Base-by-base conservation (phyloP, 1,140 invertebrate genomes). In the Lepidotrigona ventralis region DNA sequence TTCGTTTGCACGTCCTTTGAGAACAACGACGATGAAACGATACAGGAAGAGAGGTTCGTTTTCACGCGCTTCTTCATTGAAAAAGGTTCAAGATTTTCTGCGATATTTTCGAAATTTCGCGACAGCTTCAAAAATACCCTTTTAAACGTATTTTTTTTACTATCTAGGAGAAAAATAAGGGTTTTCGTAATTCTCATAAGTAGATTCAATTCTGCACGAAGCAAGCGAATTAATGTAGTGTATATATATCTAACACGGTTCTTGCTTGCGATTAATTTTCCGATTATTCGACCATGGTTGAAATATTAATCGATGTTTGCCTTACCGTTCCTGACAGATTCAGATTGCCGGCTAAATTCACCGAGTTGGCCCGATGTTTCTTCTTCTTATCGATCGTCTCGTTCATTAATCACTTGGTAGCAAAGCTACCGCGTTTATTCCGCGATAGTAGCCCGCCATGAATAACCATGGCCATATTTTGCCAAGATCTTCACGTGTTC, bases 401-500 rank as follows among this genome's bases (percentile, higher is more conserved):
- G 17, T 70, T 54, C 74, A 70, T 82, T 82, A 82, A 78, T 82
- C 81, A 78, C 12, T 51, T 2, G 0, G 0, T 2, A 15, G 46
- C 54, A 23, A n/a, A 69, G n/a, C 71, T n/a, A n/a, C 8, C 29
- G 58, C 54, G 74, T 78, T 76, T 78, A 53, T 69, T 29, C 33
- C 81, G 53, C 54, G 73, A 81, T 56, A 26, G n/a, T 23, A 29
- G 15, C n/a, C 54, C 2, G 15, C 23, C 54, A 63, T 77, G 72
- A 78, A 77, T 82, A 82, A 82, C 74, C 74, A 26, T 69, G 63
- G 21, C 54, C 60, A 77, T 74, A 66, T 82, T 69, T 69, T 53
- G 26, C 81, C 19, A 70, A 69, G 74, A 82, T 78, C 54, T 66
- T 26, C 29, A 3, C 33, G 66, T 73, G 56, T 54, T 46, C 66